phyloP scores from a whole-genome alignment of 2,888 invertebrate genomes.

The Plagiodera versicolora region DNA sequence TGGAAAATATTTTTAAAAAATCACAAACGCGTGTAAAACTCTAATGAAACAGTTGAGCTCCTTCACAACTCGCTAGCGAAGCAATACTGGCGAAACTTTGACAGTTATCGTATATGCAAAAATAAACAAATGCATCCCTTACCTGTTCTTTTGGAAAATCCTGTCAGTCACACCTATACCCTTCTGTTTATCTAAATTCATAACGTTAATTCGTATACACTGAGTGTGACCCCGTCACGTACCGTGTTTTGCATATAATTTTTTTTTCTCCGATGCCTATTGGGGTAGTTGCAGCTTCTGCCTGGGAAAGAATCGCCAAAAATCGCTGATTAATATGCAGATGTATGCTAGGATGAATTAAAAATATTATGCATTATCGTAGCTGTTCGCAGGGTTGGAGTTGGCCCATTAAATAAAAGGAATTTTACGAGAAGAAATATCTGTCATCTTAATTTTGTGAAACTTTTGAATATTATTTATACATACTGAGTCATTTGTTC shows the following conservation, averaged over 20 bases:
- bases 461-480: no score
- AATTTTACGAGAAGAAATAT: no score
- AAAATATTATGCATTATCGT: slow-evolving; percentile 15
- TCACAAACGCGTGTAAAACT: no score
- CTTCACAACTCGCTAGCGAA: no score
- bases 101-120: slow-evolving; percentile 15
- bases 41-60: no score
- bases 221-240: slow-evolving; percentile 17
- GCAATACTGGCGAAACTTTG: no score
- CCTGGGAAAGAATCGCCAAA: slow-evolving; percentile 45
- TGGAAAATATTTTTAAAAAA: no score
- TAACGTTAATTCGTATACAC: slow-evolving; percentile 35
- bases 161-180: slow-evolving; percentile 56
- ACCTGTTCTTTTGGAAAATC: slow-evolving; percentile 48
- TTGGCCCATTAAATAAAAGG: no score
- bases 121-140: slow-evolving; percentile 22
- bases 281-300: slow-evolving; percentile 24
- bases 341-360: slow-evolving; percentile 34
- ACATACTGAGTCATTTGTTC: no score
- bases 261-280: slow-evolving; percentile 10
- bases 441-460: no score
- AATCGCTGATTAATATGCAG: slow-evolving; percentile 39
- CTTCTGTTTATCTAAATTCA: slow-evolving; percentile 47
- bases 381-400: slow-evolving; percentile 19
- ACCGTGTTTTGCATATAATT: slow-evolving; percentile 42